Evolutionary conservation across 2,113 vertebrate species (phyloP).

Genomic region (Alligator mississippiensis): DNA sequence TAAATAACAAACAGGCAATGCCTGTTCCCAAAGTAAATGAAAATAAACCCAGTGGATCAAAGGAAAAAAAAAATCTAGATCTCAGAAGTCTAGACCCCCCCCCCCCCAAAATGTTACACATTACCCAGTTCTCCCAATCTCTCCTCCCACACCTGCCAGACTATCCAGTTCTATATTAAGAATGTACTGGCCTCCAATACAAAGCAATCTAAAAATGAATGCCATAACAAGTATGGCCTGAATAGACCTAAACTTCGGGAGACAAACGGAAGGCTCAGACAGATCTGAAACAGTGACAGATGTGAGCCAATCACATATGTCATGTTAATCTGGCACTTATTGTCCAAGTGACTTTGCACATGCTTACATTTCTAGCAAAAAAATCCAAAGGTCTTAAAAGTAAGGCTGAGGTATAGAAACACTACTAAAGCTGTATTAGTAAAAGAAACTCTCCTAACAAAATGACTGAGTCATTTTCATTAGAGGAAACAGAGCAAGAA

Average conservation of each 20-base stretch:
- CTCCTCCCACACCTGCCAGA: not conserved
- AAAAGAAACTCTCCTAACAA: not conserved
- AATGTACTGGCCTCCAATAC: too few species aligned
- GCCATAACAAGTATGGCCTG: not conserved
- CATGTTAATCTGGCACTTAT: not conserved
- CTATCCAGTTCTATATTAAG: not conserved
- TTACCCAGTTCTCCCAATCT: not conserved
- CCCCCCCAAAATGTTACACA: not conserved
- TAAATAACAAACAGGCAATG: not conserved
- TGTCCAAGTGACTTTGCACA: not conserved
- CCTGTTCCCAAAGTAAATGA: not conserved
- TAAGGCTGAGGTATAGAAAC: too few species aligned
- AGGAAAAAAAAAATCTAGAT: not conserved
- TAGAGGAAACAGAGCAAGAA: not conserved
- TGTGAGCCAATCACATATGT: not conserved
- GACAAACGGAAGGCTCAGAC: not conserved
- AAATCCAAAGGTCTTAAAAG: too few species aligned
- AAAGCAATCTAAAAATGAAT: not conserved
- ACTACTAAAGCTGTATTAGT: not conserved
- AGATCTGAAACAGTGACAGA: not conserved
- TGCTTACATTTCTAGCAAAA: too few species aligned
- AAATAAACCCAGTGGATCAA: not conserved
- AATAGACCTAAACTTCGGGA: not conserved
- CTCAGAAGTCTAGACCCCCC: not conserved
- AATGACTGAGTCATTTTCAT: not conserved